Percentiles rank a stretch among this genome's conserved stretches.
phyloP scores from a whole-genome alignment of 2,797 vertebrate species.

The Lagocephalus sceleratus region DNA sequence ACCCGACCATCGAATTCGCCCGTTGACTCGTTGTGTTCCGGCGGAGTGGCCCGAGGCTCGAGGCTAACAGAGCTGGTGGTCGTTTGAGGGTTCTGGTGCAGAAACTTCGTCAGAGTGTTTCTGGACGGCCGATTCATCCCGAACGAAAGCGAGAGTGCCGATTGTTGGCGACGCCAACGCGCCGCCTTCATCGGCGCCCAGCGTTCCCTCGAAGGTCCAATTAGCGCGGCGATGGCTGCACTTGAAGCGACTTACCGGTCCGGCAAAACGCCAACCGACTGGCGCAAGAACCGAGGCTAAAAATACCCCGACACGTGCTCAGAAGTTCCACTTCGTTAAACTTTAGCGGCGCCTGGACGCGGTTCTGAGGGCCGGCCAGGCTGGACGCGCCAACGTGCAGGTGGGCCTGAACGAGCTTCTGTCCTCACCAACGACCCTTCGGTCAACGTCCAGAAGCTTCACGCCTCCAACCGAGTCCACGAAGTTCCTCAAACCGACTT shows the following conservation, averaged over 20 bases:
- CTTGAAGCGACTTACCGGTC: constrained; percentile 41
- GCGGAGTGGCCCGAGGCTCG: too few relatives aligned
- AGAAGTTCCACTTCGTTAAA: constrained; percentile 35
- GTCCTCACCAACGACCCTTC: too few relatives aligned
- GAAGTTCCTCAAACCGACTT: too few relatives aligned
- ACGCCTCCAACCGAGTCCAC: too few relatives aligned
- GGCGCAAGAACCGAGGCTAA: constrained; percentile 43
- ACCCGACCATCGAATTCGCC: too few relatives aligned
- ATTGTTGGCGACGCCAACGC: constrained; percentile 45
- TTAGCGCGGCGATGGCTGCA: constrained; percentile 49
- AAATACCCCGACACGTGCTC: constrained; percentile 32
- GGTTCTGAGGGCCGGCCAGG: too few relatives aligned
- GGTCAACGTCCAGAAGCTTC: too few relatives aligned
- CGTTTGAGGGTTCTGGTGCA: not conserved
- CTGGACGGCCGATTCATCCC: constrained; percentile 23
- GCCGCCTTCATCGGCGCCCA: constrained; percentile 57
- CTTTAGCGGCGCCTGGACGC: constrained; percentile 44
- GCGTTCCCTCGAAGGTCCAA: constrained; percentile 60
- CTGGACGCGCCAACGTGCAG: too few relatives aligned
- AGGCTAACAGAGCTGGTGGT: too few relatives aligned
- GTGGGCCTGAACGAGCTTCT: too few relatives aligned
- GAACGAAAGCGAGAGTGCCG: constrained; percentile 28
- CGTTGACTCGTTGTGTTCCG: too few relatives aligned
- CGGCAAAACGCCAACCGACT: constrained; percentile 29
- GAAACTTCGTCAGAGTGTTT: constrained; percentile 24